Base-by-base conservation (phyloP, 1,140 invertebrate genomes). In the Belonocnema kinseyi region DNA sequence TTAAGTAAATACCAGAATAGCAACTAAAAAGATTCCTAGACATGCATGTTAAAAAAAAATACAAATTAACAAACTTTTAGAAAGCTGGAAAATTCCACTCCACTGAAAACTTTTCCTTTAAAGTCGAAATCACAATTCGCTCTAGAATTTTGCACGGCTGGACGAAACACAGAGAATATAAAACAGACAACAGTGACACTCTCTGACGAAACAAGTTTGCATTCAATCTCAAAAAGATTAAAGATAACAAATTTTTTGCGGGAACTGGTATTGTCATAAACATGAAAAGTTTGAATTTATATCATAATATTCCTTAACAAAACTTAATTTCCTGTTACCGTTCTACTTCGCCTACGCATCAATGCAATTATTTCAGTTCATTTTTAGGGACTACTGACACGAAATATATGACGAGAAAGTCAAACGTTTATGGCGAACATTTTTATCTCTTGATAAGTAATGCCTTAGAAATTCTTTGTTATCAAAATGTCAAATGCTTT, bases 291-390 rank as follows among this genome's bases (percentile, higher is more conserved):
- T 66, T 2, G 46, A 40, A 66, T 46, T 66, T 66, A 40, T 16
- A 66, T 66, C 40, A 33, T 66, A 40, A 40, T 1, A 61, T 66
- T 66, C 21, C 40, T 40, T 26, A 66, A 26, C n/a, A 66, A 7
- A 66, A 40, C 14, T 66, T 0, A 40, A 46, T 40, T 66, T 66
- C 61, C 33, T 33, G 26, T 66, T 66, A 66, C 5, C 14, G 21
- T 46, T 66, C 61, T 16, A 66, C 12, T 66, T 66, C 61, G 61
- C 61, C 61, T 40, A 66, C 61, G 61, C 61, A n/a, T 40, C 21
- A 40, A 61, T 61, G 26, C 26, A 3, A 19, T 4, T 12, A 61
- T 61, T 33, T 61, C 12, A 16, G 58, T 6, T 40, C n/a, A 66
- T 66, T 33, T 2, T 66, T 66, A 13, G n/a, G 7, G 10, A 33